Evolutionary conservation across 2,113 vertebrate species (phyloP).

Genomic region (Stigmatopora nigra): DNA sequence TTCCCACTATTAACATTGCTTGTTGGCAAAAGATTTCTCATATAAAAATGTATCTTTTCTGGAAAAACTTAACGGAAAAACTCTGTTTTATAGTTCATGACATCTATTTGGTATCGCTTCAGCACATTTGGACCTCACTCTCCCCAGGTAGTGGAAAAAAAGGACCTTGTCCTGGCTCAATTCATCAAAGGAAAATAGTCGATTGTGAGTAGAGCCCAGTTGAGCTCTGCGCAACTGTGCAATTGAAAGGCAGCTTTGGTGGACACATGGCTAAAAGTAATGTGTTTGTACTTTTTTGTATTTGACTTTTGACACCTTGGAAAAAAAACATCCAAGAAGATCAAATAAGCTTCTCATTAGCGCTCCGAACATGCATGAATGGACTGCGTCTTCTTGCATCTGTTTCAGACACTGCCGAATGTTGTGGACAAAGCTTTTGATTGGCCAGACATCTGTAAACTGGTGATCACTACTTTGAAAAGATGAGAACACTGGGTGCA

Average conservation of each 20-base stretch:
- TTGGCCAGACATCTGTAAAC: slow-evolving; percentile 47
- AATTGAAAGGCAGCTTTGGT: not conserved
- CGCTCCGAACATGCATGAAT: not conserved
- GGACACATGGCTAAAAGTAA: not conserved
- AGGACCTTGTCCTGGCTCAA: not conserved
- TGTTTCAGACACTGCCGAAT: slow-evolving; percentile 1
- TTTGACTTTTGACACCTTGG: not conserved
- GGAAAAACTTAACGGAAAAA: not conserved
- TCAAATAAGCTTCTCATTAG: not conserved
- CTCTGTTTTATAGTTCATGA: not conserved
- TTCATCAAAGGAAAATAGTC: not conserved
- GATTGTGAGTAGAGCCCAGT: not conserved
- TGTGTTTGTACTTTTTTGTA: not conserved
- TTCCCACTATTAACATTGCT: not conserved
- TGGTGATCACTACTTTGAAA: slow-evolving; percentile 31
- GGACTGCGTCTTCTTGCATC: not conserved
- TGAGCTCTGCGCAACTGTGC: not conserved
- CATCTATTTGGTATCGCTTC: not conserved
- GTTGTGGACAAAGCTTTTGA: slow-evolving; percentile 32
- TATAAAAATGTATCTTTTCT: not conserved
- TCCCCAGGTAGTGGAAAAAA: not conserved
- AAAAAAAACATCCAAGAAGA: not conserved
- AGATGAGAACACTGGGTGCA: slow-evolving; percentile 33
- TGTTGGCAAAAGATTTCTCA: not conserved
- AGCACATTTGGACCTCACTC: not conserved